Conservation (phyloP, 2,113 vertebrate species). For the Carlito syrichta region DNA sequence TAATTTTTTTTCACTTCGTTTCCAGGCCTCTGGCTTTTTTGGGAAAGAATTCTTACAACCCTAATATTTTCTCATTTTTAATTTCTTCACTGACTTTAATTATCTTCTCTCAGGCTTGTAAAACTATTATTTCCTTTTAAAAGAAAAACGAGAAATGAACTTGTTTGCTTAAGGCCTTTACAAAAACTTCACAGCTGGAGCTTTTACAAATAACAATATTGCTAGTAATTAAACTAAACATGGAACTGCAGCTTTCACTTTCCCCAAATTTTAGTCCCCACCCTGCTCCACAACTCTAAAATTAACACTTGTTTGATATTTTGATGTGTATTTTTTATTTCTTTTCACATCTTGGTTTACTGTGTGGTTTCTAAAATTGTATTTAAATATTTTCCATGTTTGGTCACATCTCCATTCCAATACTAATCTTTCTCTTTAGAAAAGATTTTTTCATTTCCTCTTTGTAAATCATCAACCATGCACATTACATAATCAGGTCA, state of each 20-base stretch:
- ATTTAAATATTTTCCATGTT: not conserved
- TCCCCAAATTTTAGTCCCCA: not conserved
- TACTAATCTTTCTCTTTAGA: not conserved
- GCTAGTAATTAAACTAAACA: not conserved
- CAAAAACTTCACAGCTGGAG: not conserved
- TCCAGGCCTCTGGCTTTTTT: slow-evolving; percentile 2
- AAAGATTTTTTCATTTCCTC: not conserved
- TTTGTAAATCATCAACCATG: not conserved
- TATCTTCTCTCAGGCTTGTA: not conserved
- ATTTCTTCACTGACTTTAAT: slow-evolving; percentile 51
- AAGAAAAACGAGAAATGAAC: slow-evolving; percentile 7
- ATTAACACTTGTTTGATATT: not conserved
- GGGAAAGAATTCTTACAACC: not conserved
- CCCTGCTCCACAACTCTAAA: not conserved
- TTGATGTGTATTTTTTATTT: not conserved
- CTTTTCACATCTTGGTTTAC: not conserved
- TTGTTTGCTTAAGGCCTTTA: slow-evolving; percentile 24
- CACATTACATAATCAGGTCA: not conserved
- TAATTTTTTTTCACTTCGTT: not conserved
- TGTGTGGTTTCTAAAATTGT: not conserved
- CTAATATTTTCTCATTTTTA: slow-evolving; percentile 40
- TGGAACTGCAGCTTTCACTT: not conserved
- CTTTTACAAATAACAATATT: not conserved
- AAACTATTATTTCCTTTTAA: slow-evolving; percentile 32
- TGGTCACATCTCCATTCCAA: not conserved